Percentiles rank a stretch among this genome's conserved stretches.
Evolutionary conservation across 2,797 vertebrate species (phyloP).

Genomic region (Muraenolepis orangiensis): DNA sequence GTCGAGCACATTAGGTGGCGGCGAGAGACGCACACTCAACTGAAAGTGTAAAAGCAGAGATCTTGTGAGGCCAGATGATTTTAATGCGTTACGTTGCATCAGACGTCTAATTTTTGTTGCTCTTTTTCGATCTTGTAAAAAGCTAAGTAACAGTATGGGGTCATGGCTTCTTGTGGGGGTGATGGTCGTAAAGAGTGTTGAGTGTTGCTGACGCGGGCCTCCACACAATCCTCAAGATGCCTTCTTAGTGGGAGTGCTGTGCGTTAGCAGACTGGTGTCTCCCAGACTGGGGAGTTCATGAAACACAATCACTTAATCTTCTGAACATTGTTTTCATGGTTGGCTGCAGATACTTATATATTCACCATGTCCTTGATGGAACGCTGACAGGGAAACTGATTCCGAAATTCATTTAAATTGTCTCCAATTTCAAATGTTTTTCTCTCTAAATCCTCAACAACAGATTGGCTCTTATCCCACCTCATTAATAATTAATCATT

Average conservation of each 20-base stretch:
- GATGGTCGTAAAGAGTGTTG: conserved; percentile 51
- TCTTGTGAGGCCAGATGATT: neutral
- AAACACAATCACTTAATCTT: conserved; percentile 13
- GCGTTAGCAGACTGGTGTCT: conserved; percentile 47
- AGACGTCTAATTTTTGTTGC: too few relatives aligned
- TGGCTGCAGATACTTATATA: neutral
- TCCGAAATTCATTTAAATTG: neutral
- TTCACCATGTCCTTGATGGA: neutral
- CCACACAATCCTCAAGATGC: conserved; percentile 40
- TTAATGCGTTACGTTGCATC: too few relatives aligned
- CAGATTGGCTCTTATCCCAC: too few relatives aligned
- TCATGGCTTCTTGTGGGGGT: conserved; percentile 17
- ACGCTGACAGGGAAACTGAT: neutral
- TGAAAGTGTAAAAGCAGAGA: conserved; percentile 32
- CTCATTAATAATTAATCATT: too few relatives aligned
- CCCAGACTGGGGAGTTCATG: conserved; percentile 5
- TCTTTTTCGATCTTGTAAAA: neutral
- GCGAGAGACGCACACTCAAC: conserved; percentile 22
- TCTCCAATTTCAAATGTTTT: too few relatives aligned
- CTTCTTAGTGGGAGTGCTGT: conserved; percentile 43
- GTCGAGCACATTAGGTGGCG: conserved; percentile 24
- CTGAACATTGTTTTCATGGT: neutral
- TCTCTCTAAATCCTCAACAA: too few relatives aligned
- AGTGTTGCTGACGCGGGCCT: conserved; percentile 43
- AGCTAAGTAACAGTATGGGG: conserved; percentile 11